Evolutionary conservation across 2,113 vertebrate species (phyloP).

Genomic region (Psammodynastes pulverulentus): DNA sequence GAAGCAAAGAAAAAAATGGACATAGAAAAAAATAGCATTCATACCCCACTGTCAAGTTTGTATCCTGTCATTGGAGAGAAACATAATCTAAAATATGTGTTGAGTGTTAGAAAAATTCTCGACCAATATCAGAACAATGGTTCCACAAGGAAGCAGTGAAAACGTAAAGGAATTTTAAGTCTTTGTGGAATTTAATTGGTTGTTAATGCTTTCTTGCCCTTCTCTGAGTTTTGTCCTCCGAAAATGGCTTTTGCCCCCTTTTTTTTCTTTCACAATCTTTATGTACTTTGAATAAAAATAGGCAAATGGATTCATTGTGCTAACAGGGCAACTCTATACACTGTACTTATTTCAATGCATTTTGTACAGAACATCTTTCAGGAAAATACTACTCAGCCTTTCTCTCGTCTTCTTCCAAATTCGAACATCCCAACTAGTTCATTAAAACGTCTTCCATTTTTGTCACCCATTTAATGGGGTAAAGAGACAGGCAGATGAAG

Average conservation of each 20-base stretch:
- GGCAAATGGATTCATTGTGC: background rate
- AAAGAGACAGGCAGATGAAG: background rate
- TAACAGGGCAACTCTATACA: background rate
- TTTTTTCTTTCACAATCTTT: background rate
- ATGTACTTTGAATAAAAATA: background rate
- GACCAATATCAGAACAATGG: constrained; percentile 18
- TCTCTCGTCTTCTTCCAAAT: constrained; percentile 14
- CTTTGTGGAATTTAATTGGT: constrained; percentile 26
- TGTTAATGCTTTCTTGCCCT: background rate
- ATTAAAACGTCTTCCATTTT: constrained; percentile 18
- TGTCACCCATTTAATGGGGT: background rate
- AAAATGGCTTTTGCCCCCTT: background rate
- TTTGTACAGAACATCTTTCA: background rate
- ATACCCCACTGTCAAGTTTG: constrained; percentile 32
- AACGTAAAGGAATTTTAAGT: background rate
- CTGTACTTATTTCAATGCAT: background rate
- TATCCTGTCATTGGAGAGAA: constrained; percentile 29
- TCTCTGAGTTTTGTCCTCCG: background rate
- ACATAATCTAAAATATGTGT: constrained; percentile 22
- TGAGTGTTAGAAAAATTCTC: constrained; percentile 5
- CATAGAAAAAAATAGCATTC: constrained; percentile 1
- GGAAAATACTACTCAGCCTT: background rate
- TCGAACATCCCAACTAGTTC: constrained; percentile 30
- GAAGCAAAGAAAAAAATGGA: constrained; percentile 24
- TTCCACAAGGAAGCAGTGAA: background rate